A percentile compares a stretch with the other conserved stretches of the same genome.
Conservation (phyloP, 2,113 vertebrate genomes). For the Lichenostomus cassidix region DNA sequence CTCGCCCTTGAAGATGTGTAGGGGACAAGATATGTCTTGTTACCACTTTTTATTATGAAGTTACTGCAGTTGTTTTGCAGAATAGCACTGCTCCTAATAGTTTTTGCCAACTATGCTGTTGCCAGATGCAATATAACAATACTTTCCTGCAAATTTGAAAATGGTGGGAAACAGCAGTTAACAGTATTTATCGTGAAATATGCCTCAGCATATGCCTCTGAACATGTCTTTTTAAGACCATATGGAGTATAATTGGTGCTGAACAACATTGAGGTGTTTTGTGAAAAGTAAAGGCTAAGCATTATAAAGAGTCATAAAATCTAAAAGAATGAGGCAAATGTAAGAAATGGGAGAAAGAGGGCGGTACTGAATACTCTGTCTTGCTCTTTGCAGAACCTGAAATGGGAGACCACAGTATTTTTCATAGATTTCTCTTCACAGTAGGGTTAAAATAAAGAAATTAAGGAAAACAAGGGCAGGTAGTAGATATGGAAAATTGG, state of each 20-base stretch:
- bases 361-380: background rate
- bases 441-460: background rate
- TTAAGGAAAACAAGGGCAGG: background rate
- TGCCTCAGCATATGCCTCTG: conserved; percentile 61
- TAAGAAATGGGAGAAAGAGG: background rate
- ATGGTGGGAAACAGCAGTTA: conserved; percentile 44
- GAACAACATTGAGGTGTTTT: conserved; percentile 61
- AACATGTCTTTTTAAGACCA: conserved; percentile 49
- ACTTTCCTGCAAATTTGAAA: conserved; percentile 20
- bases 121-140: conserved; percentile 48
- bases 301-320: conserved; percentile 7
- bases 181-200: conserved; percentile 60
- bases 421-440: background rate
- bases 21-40: background rate
- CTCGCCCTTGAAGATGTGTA: background rate
- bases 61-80: background rate
- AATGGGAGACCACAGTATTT: background rate
- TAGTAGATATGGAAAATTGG: background rate
- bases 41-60: background rate
- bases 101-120: background rate
- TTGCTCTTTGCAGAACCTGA: background rate
- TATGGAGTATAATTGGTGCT: conserved; percentile 58
- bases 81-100: background rate
- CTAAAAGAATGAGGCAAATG: background rate
- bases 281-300: conserved; percentile 50